phyloP scores from a whole-genome alignment of 2,888 invertebrate genomes.

The Drosophila mayaguana region DNA sequence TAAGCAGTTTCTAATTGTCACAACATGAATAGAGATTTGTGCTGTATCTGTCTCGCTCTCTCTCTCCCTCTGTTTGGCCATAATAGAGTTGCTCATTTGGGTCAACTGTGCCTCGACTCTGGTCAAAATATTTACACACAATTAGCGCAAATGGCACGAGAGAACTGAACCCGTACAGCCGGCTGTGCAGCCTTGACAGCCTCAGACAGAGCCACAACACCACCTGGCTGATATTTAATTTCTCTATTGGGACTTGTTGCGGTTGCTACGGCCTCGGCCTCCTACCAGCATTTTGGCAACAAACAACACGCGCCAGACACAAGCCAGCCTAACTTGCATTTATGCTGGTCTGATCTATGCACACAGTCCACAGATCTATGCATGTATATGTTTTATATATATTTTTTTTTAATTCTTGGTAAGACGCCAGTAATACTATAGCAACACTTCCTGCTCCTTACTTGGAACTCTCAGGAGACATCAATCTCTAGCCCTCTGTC shows the following conservation, averaged over 20 bases:
- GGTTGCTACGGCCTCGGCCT: conserved; percentile 20
- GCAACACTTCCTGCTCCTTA: conserved; percentile 42
- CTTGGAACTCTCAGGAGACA: conserved; percentile 30
- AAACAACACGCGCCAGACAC: conserved; percentile 64
- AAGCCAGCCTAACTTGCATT: conserved; percentile 27
- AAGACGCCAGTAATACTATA: conserved; percentile 31
- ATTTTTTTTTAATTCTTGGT: conserved; percentile 49
- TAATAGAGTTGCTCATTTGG: conserved; percentile 47
- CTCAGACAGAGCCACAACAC: conserved; percentile 25
- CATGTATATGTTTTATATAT: conserved; percentile 8
- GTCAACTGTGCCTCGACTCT: conserved; percentile 18
- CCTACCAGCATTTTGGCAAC: conserved; percentile 56
- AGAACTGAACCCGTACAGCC: neutral
- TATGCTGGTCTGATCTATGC: conserved; percentile 63
- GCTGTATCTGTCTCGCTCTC: conserved; percentile 1
- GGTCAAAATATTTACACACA: conserved; percentile 77
- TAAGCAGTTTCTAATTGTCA: conserved; percentile 78
- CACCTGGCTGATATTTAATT: conserved; percentile 57
- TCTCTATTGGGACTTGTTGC: conserved; percentile 62
- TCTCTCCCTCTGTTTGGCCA: conserved; percentile 10
- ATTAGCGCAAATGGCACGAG: conserved; percentile 79
- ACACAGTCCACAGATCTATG: conserved; percentile 5
- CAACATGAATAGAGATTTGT: conserved; percentile 45
- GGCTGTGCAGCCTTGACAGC: conserved; percentile 8
- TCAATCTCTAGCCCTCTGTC: neutral